These are phyloP conservation scores for Dynastes hyllus DNA, from an alignment of 2,888 invertebrate species.

Conservation along the genomic window DNA sequence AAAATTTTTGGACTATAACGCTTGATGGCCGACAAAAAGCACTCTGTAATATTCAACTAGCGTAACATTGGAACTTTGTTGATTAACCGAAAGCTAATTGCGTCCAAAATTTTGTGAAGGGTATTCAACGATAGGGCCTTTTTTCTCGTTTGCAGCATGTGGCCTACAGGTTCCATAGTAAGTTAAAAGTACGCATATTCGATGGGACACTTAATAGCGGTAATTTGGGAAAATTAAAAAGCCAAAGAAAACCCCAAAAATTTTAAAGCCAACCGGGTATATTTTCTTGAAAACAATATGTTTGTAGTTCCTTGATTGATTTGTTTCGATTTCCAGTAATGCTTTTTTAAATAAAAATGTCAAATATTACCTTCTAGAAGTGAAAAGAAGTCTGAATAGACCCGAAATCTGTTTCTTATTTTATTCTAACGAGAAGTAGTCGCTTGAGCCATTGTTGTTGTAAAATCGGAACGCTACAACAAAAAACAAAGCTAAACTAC, in stretches of 20 bases:
- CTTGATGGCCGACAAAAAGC: background rate
- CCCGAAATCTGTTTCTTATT: too few relatives aligned
- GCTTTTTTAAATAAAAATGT: too few relatives aligned
- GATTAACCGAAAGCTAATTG: background rate
- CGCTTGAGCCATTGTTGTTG: too few relatives aligned
- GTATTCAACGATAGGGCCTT: background rate
- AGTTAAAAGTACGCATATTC: background rate
- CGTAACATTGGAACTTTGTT: background rate
- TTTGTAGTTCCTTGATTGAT: too few relatives aligned
- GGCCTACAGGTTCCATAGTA: background rate
- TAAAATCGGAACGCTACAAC: too few relatives aligned
- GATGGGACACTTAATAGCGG: background rate
- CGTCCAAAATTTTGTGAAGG: constrained; percentile 5
- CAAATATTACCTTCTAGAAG: too few relatives aligned
- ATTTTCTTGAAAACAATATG: background rate
- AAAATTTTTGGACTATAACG: background rate
- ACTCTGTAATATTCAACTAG: background rate
- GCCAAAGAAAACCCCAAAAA: background rate
- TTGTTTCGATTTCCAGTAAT: too few relatives aligned
- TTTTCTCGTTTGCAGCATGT: too few relatives aligned
- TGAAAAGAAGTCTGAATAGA: too few relatives aligned
- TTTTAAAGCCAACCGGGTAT: background rate
- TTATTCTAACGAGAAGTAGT: too few relatives aligned
- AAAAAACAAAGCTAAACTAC: too few relatives aligned
- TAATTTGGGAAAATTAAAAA: background rate